Evolutionary conservation across 2,888 invertebrate genomes (phyloP).

Genomic region (Electrophaes corylata): DNA sequence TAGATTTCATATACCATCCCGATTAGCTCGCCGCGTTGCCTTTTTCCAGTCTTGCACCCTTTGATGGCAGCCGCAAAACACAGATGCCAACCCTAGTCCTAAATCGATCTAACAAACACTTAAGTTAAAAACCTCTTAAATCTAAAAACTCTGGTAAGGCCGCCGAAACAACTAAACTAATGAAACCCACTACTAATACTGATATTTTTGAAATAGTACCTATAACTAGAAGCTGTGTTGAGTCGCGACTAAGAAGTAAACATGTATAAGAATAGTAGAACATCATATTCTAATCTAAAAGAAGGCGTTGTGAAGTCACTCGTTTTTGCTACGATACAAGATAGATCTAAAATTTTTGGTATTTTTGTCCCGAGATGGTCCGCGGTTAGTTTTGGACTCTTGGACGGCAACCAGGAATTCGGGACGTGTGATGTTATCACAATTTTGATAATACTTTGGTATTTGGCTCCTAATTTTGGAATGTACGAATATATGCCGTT

Average conservation of each 20-base stretch:
- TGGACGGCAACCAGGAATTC: constrained; percentile 28
- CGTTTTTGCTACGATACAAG: constrained; percentile 43
- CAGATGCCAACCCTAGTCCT: not conserved
- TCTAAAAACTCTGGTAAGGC: constrained; percentile 24
- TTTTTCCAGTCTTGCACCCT: too few relatives aligned
- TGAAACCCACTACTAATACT: constrained; percentile 31
- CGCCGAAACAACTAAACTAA: constrained; percentile 23
- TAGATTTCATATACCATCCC: too few relatives aligned
- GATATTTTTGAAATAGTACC: constrained; percentile 27
- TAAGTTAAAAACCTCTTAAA: constrained; percentile 20
- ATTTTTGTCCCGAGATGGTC: constrained; percentile 16
- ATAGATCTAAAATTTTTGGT: constrained; percentile 27
- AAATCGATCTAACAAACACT: not conserved
- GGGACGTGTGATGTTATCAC: constrained; percentile 15
- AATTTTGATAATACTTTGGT: constrained; percentile 23
- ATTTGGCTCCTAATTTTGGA: constrained; percentile 21
- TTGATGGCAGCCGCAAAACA: too few relatives aligned
- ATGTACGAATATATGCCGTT: constrained; percentile 7
- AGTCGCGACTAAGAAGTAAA: constrained; percentile 36
- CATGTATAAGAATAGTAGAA: constrained; percentile 44
- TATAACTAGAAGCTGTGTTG: constrained; percentile 20
- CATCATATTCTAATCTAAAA: constrained; percentile 39
- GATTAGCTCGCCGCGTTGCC: too few relatives aligned
- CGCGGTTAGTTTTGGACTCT: constrained; percentile 22
- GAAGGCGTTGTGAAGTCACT: constrained; percentile 57